phyloP scores from a whole-genome alignment of 2,888 invertebrate species.

The Chelonus formosanus region DNA sequence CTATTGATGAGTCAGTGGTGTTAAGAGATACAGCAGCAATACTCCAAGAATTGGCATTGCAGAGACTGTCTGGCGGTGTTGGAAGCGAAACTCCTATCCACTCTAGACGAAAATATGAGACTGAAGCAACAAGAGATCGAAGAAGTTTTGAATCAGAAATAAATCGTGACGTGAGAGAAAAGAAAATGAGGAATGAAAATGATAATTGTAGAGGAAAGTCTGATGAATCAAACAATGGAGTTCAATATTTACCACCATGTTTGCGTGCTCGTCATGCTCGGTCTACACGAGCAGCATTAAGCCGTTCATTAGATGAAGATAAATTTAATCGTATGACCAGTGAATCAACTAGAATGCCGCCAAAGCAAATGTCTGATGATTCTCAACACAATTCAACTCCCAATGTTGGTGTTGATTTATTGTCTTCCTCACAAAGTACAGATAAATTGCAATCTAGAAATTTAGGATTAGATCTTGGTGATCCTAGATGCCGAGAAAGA shows the following conservation, averaged over 20 bases:
- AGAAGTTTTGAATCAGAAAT: slow-evolving; percentile 67
- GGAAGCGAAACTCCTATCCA: slow-evolving; percentile 49
- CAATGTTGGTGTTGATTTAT: slow-evolving; percentile 53
- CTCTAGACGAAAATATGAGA: slow-evolving; percentile 50
- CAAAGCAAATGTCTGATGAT: slow-evolving; percentile 63
- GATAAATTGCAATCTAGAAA: slow-evolving; percentile 54
- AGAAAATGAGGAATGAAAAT: slow-evolving; percentile 65
- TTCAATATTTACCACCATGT: slow-evolving; percentile 68
- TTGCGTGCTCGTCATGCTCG: slow-evolving; percentile 68
- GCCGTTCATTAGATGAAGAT: slow-evolving; percentile 60
- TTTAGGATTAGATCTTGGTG: slow-evolving; percentile 59
- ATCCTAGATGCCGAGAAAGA: slow-evolving; percentile 72
- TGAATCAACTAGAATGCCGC: slow-evolving; percentile 54
- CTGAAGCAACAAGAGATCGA: slow-evolving; percentile 52
- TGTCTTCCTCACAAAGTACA: slow-evolving; percentile 42
- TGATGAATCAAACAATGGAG: slow-evolving; percentile 51
- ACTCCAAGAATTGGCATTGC: slow-evolving; percentile 59
- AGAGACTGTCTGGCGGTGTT: slow-evolving; percentile 58
- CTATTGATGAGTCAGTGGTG: slow-evolving; percentile 55
- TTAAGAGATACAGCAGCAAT: slow-evolving; percentile 60
- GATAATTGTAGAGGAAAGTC: slow-evolving; percentile 55
- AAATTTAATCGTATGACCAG: slow-evolving; percentile 61
- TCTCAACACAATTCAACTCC: slow-evolving; percentile 60
- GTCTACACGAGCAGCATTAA: slow-evolving; percentile 56
- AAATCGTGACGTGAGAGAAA: slow-evolving; percentile 65